phyloP scores from a whole-genome alignment of 2,113 vertebrate genomes.

The Tricholaema leucomelas region DNA sequence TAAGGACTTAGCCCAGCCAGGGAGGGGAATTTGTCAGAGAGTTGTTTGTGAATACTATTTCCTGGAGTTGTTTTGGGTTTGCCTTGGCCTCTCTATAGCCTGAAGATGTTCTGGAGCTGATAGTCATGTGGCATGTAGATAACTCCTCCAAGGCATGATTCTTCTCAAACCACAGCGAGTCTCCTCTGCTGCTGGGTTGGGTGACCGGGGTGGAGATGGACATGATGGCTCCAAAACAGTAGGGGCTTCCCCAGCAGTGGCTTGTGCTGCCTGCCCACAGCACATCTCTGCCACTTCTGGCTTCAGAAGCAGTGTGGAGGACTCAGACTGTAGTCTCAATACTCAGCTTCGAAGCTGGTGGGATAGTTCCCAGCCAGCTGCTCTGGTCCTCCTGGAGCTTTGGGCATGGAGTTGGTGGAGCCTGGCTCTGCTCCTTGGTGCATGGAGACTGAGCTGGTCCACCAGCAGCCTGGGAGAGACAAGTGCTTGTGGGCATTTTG shows the following conservation, averaged over 20 bases:
- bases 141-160: not conserved
- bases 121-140: not conserved
- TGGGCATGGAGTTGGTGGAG: not conserved
- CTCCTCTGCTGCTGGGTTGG: accelerated
- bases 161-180: not conserved
- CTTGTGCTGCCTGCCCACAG: not conserved
- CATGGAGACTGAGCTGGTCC: not conserved
- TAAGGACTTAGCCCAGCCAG: not conserved
- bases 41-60: not conserved
- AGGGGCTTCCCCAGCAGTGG: not conserved
- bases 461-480: not conserved
- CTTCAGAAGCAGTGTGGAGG: not conserved
- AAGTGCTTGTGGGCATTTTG: not conserved
- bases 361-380: not conserved
- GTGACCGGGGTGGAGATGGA: not conserved
- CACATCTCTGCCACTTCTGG: accelerated
- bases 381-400: not conserved
- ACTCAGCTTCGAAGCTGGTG: not conserved
- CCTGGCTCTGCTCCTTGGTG: not conserved
- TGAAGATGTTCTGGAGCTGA: not conserved
- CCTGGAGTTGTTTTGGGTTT: not conserved
- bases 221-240: not conserved
- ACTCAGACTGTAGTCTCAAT: not conserved
- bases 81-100: not conserved
- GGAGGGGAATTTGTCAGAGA: not conserved